phyloP scores from a whole-genome alignment of 2,888 invertebrate species.

The Laothoe populi region DNA sequence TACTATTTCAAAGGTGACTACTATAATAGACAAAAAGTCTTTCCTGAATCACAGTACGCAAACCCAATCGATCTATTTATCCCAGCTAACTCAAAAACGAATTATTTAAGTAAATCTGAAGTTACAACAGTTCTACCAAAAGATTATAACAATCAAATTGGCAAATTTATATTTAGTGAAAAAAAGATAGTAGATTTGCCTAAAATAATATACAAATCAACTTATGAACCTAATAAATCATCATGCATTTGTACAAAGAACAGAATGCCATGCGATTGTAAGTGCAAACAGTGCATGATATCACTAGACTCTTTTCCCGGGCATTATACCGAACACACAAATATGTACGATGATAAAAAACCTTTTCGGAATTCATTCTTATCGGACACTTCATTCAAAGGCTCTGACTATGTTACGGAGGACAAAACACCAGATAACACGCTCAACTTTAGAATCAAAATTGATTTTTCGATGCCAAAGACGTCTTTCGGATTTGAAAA shows the following conservation, averaged over 20 bases:
- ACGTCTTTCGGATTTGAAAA: constrained; percentile 28
- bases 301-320: constrained; percentile 40
- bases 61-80: constrained; percentile 62
- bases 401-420: constrained; percentile 4
- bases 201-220: constrained; percentile 41
- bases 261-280: constrained; percentile 61
- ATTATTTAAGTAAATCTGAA: constrained; percentile 48
- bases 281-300: constrained; percentile 64
- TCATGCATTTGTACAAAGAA: constrained; percentile 64
- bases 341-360: constrained; percentile 33
- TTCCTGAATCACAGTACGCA: constrained; percentile 44
- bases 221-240: constrained; percentile 47
- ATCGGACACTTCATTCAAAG: constrained; percentile 21
- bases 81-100: constrained; percentile 51
- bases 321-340: constrained; percentile 38
- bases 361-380: constrained; percentile 17
- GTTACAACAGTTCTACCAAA: constrained; percentile 37
- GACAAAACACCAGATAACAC: constrained; percentile 46
- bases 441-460: constrained; percentile 68
- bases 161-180: constrained; percentile 45
- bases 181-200: constrained; percentile 45
- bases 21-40: constrained; percentile 46
- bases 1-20: constrained; percentile 48
- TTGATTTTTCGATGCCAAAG: constrained; percentile 72
- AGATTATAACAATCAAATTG: constrained; percentile 40